Base-by-base conservation (phyloP, 2,797 vertebrate species). In the Sus cebifrons region DNA sequence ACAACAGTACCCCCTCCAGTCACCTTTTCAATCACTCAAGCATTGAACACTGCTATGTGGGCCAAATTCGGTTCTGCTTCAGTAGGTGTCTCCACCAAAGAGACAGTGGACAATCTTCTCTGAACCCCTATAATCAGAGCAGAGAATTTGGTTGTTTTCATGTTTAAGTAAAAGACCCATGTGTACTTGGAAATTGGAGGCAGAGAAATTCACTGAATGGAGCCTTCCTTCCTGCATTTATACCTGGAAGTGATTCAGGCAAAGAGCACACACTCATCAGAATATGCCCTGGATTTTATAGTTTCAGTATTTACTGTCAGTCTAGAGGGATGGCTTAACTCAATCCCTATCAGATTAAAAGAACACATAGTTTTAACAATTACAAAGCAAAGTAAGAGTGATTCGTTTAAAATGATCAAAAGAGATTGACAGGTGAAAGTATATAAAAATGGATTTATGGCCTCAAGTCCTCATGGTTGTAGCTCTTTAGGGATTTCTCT, bases 1-100 rank as follows among this genome's bases (percentile, higher is more conserved):
- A 58, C 20, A 81, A 32, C 40, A 95, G 93, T 95, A 94, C 89
- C 91, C 85, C 78, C 74, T 0, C 77, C 97, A 60, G 44, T 49
- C 44, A 56, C 71, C 89, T 97, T 95, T 75, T 67, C 79, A 85
- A 68, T 96, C 13, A 27, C 49, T 77, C 44, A 86, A 78, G 29
- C 71, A 77, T 62, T 87, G 58, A 84, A 54, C 40, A 68, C 20
- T 54, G 16, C 16, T 7, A 10, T 64, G 21, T 64, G 25, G 27
- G 6, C 44, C 12, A 77, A 44, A 21, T 36, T 32, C 12, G 68
- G 14, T 82, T 68, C 40, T 49, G 54, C 23, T 54, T 88, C 23
- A 32, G 36, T 23, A 84, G 25, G 75, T 56, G 29, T 56, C 27
- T 67, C 10, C 40, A 89, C 20, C 29, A 85, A 78, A 90, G 14